These are phyloP conservation scores for Saxidomus purpurata DNA, from an alignment of 1,140 invertebrate species.

Conservation along the genomic window DNA sequence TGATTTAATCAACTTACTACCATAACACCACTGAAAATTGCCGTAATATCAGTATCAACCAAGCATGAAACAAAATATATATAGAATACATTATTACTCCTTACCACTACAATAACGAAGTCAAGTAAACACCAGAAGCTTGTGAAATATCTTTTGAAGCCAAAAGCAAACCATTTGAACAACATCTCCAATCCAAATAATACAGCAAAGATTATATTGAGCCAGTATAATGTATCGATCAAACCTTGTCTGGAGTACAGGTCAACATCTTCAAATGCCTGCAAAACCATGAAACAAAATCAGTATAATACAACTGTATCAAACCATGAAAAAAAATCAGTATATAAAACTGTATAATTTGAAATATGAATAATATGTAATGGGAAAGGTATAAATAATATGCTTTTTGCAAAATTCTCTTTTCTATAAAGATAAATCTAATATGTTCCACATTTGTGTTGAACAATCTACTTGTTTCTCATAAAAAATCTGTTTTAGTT, in stretches of 20 bases:
- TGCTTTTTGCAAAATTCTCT: too few relatives aligned
- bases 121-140: slow-evolving; percentile 99
- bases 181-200: slow-evolving; percentile 99
- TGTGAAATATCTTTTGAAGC: slow-evolving; percentile 98
- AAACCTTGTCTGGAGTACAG: slow-evolving; percentile 94
- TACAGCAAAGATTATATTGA: slow-evolving; percentile 99
- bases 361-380: too few relatives aligned
- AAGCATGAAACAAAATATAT: too few relatives aligned
- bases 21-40: too few relatives aligned
- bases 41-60: too few relatives aligned
- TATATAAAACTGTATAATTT: not conserved
- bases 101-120: slow-evolving; percentile 99
- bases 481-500: too few relatives aligned
- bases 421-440: too few relatives aligned
- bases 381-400: too few relatives aligned
- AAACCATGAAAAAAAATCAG: not conserved
- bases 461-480: too few relatives aligned
- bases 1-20: too few relatives aligned
- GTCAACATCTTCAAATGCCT: slow-evolving; percentile 98
- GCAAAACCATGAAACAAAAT: slow-evolving; percentile 63
- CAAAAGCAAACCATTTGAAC: slow-evolving; percentile 98
- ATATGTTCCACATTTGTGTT: too few relatives aligned
- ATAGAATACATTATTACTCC: slow-evolving; percentile 85
- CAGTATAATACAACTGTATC: not conserved
- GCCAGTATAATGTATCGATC: slow-evolving; percentile 96